Evolutionary conservation across 2,113 vertebrate species (phyloP), one percentile per base, ranked within the genome.

Genomic region (Oncorhynchus keta): DNA sequence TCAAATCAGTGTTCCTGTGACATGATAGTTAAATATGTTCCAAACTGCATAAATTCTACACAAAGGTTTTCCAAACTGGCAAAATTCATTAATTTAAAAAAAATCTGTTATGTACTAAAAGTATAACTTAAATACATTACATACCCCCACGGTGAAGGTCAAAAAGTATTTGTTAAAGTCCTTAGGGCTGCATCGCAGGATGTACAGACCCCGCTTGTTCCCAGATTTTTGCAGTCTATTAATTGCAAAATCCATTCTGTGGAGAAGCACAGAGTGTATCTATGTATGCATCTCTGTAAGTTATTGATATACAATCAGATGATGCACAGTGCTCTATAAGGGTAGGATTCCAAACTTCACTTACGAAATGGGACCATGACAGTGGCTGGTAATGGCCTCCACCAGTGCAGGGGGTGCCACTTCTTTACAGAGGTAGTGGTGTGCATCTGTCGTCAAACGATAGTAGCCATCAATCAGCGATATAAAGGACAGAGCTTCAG

Each of bases 351-450:
- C 18, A 57, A 57, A 57, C 55, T 20, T 62, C 26, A 88, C 98
- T 97, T 91, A 99, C 98, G 95, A 95, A 90, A 98, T 93, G 57
- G 98, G 96, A 28, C 98, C 97, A 30, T 99, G 95, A 87, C 97
- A 99, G 80, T 95, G 96, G 86, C 94, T 96, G 59, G 95, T 90
- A 76, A 96, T 95, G 79, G 94, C 94, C 90, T 97, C 96, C 89
- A 99, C 93, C 2, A 98, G 93, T 81, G 93, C 90, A 16, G 97
- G 97, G 78, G 98, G 95, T n/a, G 94, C 97, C 76, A 99, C 97
- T 91, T 99, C 97, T 91, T 98, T 99, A 85, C 97, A 99, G 83
- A 99, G 95, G 86, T 96, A 99, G 91, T 99, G 97, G 87, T 99
- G 97, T 24, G 96, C 95, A 79, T 99, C 98, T 0, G 96, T 93